Conservation (phyloP, 2,888 invertebrate species). For the Calameuta filiformis region DNA sequence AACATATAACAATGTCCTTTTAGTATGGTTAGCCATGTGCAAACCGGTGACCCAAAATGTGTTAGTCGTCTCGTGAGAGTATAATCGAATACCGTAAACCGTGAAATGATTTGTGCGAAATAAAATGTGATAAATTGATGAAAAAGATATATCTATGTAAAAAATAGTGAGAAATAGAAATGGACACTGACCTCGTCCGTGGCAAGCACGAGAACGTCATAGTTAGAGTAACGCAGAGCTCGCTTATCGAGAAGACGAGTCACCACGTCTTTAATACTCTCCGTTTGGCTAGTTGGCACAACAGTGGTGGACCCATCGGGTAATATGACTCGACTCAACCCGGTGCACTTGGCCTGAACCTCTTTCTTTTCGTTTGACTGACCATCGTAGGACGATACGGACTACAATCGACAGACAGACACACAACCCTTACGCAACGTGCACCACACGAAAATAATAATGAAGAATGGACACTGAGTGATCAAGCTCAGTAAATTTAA, state of each 20-base stretch:
- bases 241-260: conserved; percentile 86
- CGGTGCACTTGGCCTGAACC: conserved; percentile 61
- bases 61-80: background rate
- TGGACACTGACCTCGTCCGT: conserved; percentile 63
- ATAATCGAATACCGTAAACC: background rate
- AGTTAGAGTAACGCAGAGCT: conserved; percentile 81
- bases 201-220: conserved; percentile 80
- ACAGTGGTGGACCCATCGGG: conserved; percentile 95
- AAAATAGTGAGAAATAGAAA: background rate
- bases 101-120: background rate
- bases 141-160: background rate
- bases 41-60: background rate
- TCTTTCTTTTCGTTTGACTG: conserved; percentile 63
- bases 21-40: background rate
- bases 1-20: background rate
- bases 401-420: conserved; percentile 57
- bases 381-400: conserved; percentile 63
- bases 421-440: background rate
- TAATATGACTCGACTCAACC: conserved; percentile 84
- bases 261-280: conserved; percentile 82
- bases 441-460: background rate
- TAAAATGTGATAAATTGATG: conserved; percentile 16
- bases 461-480: background rate
- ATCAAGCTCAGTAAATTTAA: background rate
- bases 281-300: conserved; percentile 81